phyloP scores from a whole-genome alignment of 1,140 invertebrate species.

The Hetaerina americana region DNA sequence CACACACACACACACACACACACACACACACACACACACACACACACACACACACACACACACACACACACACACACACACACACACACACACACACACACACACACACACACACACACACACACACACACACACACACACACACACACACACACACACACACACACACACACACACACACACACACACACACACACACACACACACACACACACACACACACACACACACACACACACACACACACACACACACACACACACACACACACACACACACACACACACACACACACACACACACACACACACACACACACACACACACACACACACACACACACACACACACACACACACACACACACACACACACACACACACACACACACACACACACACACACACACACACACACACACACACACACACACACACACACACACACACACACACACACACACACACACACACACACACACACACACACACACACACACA shows the following conservation, averaged over 20 bases:
- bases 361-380: slow-evolving; percentile 9
- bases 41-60: slow-evolving; percentile 16
- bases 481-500: slow-evolving; percentile 15
- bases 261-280: slow-evolving; percentile 9
- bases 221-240: slow-evolving; percentile 16
- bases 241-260: slow-evolving; percentile 22
- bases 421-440: slow-evolving; percentile 16
- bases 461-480: slow-evolving; percentile 15
- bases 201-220: slow-evolving; percentile 16
- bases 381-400: slow-evolving; percentile 11
- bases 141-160: slow-evolving; percentile 16
- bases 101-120: slow-evolving; percentile 16
- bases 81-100: slow-evolving; percentile 14
- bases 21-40: slow-evolving; percentile 16
- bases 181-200: slow-evolving; percentile 16
- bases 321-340: slow-evolving; percentile 9
- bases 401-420: slow-evolving; percentile 16
- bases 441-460: slow-evolving; percentile 16
- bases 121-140: slow-evolving; percentile 16
- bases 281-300: slow-evolving; percentile 9
- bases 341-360: slow-evolving; percentile 9
- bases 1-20: slow-evolving; percentile 15
- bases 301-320: slow-evolving; percentile 9
- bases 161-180: slow-evolving; percentile 16
- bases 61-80: slow-evolving; percentile 16